A percentile compares a stretch with the other conserved stretches of the same genome.
Evolutionary conservation across 2,888 invertebrate species (phyloP).

Genomic region (Endomychus coccineus): DNA sequence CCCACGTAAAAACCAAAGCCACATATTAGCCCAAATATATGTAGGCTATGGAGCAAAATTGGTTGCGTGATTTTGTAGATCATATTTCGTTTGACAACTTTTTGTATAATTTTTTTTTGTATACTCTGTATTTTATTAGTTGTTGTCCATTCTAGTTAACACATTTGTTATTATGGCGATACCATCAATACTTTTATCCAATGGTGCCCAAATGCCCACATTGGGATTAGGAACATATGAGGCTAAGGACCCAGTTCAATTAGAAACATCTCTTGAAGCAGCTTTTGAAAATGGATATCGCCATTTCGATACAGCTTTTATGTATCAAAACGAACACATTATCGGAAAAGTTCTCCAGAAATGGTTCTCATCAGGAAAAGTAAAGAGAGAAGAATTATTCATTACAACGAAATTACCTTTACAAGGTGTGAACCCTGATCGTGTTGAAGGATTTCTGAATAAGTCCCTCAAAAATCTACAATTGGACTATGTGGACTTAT

Average conservation of each 20-base stretch:
- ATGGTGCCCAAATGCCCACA: conserved; percentile 22
- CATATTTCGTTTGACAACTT: no score
- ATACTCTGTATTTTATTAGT: no score
- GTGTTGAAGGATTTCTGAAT: conserved; percentile 25
- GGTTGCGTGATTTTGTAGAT: no score
- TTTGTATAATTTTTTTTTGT: no score
- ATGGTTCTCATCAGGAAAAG: conserved; percentile 60
- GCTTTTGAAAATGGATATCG: conserved; percentile 74
- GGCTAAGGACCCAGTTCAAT: conserved; percentile 54
- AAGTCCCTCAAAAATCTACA: conserved; percentile 26
- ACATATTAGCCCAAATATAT: no score
- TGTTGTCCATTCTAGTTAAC: no score
- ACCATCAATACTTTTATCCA: conserved; percentile 8
- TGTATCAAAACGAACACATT: conserved; percentile 67
- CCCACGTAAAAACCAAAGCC: no score
- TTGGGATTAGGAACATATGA: conserved; percentile 34
- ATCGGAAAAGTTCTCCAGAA: conserved; percentile 65
- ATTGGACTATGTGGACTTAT: conserved; percentile 29
- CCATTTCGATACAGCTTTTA: conserved; percentile 74
- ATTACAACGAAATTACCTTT: background rate
- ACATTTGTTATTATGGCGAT: no score
- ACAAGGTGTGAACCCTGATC: background rate
- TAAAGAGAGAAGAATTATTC: conserved; percentile 60
- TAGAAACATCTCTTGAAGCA: conserved; percentile 58
- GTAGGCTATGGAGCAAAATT: no score